These are phyloP conservation scores for Phorcus lineatus DNA, from an alignment of 2,888 invertebrate species.

Conservation along the genomic window DNA sequence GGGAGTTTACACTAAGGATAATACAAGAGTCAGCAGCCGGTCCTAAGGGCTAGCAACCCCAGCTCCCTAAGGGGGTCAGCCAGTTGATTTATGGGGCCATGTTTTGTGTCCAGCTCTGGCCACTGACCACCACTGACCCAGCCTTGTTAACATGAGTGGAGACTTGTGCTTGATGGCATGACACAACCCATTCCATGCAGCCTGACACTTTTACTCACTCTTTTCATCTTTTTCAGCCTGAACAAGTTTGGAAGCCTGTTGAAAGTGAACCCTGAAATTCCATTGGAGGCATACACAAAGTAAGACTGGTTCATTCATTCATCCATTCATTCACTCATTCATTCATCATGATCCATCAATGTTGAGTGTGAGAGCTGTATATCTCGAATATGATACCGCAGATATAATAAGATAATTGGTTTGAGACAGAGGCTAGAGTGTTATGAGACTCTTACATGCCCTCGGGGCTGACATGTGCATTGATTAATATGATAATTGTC, in stretches of 20 bases:
- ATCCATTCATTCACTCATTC: neutral
- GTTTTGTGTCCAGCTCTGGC: neutral
- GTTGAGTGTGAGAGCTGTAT: neutral
- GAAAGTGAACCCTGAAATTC: constrained; percentile 45
- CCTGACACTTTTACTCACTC: constrained; percentile 5
- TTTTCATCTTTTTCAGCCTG: constrained; percentile 46
- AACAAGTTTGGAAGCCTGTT: constrained; percentile 39
- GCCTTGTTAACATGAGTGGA: neutral
- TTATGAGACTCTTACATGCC: neutral
- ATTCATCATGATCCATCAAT: neutral
- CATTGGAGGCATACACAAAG: constrained; percentile 52
- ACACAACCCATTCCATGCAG: neutral
- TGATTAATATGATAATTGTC: neutral
- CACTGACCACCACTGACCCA: neutral
- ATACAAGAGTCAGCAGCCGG: too few relatives aligned
- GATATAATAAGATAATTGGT: constrained; percentile 1
- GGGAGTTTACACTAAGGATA: too few relatives aligned
- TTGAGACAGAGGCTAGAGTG: neutral
- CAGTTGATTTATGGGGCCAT: neutral
- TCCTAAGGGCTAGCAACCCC: too few relatives aligned
- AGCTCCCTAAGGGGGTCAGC: neutral
- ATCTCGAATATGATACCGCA: neutral
- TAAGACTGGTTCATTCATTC: constrained; percentile 37
- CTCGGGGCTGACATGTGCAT: neutral
- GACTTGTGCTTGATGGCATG: neutral